Conservation (phyloP, 2,113 vertebrate genomes). For the Cranoglanis bouderius region DNA sequence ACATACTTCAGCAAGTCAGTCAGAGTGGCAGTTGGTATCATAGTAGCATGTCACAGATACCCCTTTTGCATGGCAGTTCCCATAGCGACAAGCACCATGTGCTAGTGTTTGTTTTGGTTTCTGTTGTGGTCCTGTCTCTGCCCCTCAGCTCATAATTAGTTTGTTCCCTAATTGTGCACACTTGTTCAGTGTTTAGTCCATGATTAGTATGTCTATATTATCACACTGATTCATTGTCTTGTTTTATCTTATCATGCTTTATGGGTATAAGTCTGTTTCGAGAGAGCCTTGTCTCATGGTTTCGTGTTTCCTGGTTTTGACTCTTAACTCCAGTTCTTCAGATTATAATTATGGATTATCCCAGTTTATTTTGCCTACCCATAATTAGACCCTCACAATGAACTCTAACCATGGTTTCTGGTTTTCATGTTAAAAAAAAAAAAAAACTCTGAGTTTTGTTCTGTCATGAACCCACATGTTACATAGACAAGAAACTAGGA, state of each 20-base stretch:
- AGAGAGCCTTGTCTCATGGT: background rate
- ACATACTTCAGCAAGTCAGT: background rate
- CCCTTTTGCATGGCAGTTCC: background rate
- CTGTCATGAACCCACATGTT: background rate
- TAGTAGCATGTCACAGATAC: background rate
- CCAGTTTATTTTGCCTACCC: background rate
- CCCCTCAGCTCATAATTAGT: background rate
- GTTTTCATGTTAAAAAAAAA: background rate
- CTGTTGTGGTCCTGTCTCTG: background rate
- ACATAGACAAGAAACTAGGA: too few species aligned
- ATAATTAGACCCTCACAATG: background rate
- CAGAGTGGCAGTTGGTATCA: background rate
- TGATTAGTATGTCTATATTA: background rate
- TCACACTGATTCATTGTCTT: background rate
- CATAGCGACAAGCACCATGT: background rate
- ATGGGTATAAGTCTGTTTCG: background rate
- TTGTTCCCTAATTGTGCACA: background rate
- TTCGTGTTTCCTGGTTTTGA: background rate
- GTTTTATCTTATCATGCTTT: background rate
- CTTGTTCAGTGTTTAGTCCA: background rate
- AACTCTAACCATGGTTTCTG: background rate
- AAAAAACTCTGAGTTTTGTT: background rate
- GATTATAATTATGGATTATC: background rate
- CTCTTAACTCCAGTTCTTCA: background rate
- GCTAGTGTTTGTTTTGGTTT: background rate